Evolutionary conservation across 35 echinoderm and acorn worm genomes (phyloP).

Genomic region (Diadema setosum): DNA sequence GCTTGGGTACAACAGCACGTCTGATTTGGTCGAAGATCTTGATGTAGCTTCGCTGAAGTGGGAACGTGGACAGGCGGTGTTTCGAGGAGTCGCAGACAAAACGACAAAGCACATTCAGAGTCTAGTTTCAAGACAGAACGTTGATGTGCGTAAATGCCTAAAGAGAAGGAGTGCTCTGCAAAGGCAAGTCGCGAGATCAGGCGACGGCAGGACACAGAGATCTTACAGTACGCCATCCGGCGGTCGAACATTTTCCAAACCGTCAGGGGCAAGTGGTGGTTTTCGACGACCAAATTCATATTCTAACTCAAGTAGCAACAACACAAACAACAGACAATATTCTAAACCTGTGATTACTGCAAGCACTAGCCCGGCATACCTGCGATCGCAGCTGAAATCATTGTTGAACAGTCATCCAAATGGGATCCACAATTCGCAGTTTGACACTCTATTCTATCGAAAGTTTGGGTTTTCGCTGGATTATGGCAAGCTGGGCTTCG

Average conservation of each 20-base stretch:
- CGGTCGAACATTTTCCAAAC: too few species aligned
- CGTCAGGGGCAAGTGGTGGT: neutral
- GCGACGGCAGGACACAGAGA: neutral
- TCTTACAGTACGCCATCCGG: neutral
- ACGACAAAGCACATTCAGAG: conserved; percentile 85
- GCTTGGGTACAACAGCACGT: conserved; percentile 76
- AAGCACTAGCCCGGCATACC: conserved; percentile 61
- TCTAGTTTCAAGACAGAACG: conserved; percentile 79
- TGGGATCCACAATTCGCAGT: conserved; percentile 58
- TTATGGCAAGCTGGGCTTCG: conserved; percentile 64
- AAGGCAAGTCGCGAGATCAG: neutral
- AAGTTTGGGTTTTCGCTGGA: conserved; percentile 54
- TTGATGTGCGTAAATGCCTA: conserved; percentile 63
- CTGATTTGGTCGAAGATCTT: conserved; percentile 62
- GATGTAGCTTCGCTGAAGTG: conserved; percentile 53
- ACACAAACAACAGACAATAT: too few species aligned
- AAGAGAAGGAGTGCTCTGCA: conserved; percentile 40
- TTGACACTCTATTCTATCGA: conserved; percentile 39
- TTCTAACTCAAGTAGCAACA: neutral
- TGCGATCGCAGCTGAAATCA: conserved; percentile 70
- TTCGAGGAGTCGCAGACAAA: conserved; percentile 64
- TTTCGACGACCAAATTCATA: neutral
- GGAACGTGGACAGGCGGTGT: conserved; percentile 73
- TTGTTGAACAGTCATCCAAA: conserved; percentile 63
- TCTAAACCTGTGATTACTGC: too few species aligned